A percentile compares a stretch with the other conserved stretches of the same genome.
Evolutionary conservation across 2,797 vertebrate species (phyloP).

Genomic region (Acridotheres tristis): DNA sequence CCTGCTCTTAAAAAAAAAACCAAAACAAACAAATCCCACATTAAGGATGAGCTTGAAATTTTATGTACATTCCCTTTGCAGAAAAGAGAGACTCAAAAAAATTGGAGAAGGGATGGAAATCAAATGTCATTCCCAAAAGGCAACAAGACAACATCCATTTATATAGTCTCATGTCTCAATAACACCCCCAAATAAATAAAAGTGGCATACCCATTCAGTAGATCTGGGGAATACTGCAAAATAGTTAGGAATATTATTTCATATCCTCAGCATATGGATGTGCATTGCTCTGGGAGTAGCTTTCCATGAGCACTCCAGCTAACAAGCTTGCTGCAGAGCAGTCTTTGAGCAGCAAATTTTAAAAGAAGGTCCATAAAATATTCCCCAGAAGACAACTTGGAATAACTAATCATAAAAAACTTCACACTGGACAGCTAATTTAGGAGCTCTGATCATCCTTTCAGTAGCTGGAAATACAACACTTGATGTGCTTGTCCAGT

Average conservation of each 20-base stretch:
- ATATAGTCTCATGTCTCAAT: background rate
- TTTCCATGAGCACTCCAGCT: background rate
- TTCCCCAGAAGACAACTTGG: background rate
- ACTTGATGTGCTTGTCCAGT: background rate
- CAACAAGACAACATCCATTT: background rate
- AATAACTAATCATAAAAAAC: constrained; percentile 10
- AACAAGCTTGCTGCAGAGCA: background rate
- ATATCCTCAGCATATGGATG: background rate
- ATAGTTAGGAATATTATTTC: background rate
- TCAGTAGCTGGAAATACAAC: background rate
- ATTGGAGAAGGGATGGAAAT: background rate
- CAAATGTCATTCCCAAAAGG: background rate
- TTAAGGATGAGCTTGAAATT: background rate
- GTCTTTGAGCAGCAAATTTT: background rate
- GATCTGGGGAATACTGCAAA: background rate
- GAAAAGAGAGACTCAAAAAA: background rate
- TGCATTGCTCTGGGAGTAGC: background rate
- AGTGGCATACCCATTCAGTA: background rate
- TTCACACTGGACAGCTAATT: background rate
- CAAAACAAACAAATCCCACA: background rate
- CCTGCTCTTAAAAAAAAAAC: background rate
- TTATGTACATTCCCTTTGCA: background rate
- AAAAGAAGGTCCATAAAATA: background rate
- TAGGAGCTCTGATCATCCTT: background rate
- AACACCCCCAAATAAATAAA: background rate